These are phyloP conservation scores for Pogonophryne albipinna DNA, from an alignment of 2,797 vertebrate species.

Conservation along the genomic window DNA sequence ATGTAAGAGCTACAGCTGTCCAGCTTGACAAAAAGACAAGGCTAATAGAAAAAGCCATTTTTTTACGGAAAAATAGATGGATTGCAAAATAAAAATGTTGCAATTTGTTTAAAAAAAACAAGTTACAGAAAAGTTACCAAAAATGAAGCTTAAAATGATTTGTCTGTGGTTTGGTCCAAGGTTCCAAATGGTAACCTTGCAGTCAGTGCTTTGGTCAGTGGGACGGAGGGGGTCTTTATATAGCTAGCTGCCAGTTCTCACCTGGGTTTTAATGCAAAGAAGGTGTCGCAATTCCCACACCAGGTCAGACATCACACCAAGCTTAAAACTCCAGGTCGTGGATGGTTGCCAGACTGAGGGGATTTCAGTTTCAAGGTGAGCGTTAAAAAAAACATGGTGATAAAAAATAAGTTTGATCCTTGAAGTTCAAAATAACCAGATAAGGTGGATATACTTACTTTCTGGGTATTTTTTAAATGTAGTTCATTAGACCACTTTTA, in stretches of 20 bases:
- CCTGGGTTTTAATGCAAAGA: constrained; percentile 61
- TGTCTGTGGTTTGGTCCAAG: constrained; percentile 76
- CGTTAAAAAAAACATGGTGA: constrained; percentile 29
- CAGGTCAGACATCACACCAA: constrained; percentile 69
- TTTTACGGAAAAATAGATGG: constrained; percentile 17
- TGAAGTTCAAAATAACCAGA: constrained; percentile 10
- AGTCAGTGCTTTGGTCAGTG: constrained; percentile 68
- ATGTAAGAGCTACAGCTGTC: constrained; percentile 40
- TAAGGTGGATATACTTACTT: background rate
- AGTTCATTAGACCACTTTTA: background rate
- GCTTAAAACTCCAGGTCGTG: constrained; percentile 65
- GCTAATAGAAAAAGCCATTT: constrained; percentile 64
- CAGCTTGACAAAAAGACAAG: constrained; percentile 57
- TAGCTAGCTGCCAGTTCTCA: constrained; percentile 53
- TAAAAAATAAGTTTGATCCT: constrained; percentile 53
- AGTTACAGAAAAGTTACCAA: background rate
- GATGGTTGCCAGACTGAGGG: constrained; percentile 59
- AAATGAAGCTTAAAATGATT: background rate
- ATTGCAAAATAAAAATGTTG: background rate
- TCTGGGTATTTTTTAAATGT: background rate
- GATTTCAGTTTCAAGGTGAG: constrained; percentile 59
- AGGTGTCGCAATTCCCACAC: constrained; percentile 82
- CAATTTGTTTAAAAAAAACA: background rate
- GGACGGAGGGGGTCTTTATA: constrained; percentile 66
- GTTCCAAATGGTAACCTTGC: constrained; percentile 82